A percentile compares a stretch with the other conserved stretches of the same genome.
These are phyloP conservation scores for Brachyptera risi DNA, from an alignment of 2,888 invertebrate genomes.

Conservation along the genomic window DNA sequence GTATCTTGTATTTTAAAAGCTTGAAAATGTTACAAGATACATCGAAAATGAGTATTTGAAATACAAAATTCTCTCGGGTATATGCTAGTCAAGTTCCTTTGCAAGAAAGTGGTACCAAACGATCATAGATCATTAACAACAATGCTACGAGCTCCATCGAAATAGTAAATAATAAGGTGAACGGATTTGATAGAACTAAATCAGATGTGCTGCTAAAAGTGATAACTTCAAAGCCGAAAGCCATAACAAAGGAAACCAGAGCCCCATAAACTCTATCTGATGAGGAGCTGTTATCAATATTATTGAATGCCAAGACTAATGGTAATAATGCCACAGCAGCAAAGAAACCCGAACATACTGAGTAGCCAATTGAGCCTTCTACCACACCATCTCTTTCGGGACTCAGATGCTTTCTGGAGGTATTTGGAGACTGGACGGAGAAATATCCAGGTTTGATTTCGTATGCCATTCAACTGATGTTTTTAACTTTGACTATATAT, in stretches of 20 bases:
- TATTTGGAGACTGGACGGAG: background rate
- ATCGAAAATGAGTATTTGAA: no score
- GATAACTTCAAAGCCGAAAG: constrained; percentile 48
- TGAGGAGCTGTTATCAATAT: constrained; percentile 1
- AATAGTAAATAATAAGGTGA: constrained; percentile 33
- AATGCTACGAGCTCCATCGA: constrained; percentile 29
- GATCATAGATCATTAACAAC: constrained; percentile 38
- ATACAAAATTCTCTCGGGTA: background rate
- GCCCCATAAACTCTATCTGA: background rate
- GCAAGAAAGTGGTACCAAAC: background rate
- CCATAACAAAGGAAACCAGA: constrained; percentile 38
- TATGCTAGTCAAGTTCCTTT: background rate
- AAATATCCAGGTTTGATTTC: background rate
- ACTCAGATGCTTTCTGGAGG: constrained; percentile 7
- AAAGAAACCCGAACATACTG: background rate
- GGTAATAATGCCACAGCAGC: background rate
- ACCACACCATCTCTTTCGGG: constrained; percentile 10
- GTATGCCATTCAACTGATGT: no score
- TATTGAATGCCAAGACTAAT: background rate
- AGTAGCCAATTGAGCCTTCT: constrained; percentile 2
- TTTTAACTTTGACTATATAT: no score
- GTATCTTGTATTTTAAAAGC: no score
- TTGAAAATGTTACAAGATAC: no score
- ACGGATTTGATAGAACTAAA: constrained; percentile 32
- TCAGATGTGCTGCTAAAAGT: constrained; percentile 29